Conservation (phyloP, 2,888 invertebrate species). For the Thereva unica region DNA sequence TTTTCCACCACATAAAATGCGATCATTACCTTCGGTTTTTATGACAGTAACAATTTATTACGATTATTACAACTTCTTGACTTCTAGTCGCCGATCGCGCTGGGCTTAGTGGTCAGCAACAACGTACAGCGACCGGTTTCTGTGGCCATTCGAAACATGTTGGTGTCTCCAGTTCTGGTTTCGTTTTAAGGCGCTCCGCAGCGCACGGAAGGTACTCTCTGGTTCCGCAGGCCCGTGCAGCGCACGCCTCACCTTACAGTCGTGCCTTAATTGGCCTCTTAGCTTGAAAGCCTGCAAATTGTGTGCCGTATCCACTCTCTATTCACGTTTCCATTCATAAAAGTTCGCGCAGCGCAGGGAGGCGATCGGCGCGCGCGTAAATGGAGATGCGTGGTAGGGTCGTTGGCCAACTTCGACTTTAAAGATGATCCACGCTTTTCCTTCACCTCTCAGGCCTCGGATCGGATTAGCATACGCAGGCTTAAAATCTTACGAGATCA, state of each 20-base stretch:
- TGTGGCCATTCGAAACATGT: too few species aligned
- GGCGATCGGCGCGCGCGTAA: background rate
- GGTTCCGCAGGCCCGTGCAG: background rate
- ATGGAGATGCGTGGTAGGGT: slow-evolving; percentile 15
- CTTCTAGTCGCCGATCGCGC: background rate
- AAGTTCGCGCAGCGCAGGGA: slow-evolving; percentile 1
- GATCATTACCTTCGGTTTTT: slow-evolving; percentile 15
- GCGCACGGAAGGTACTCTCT: too few species aligned
- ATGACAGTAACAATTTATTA: slow-evolving; percentile 17
- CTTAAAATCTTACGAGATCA: too few species aligned
- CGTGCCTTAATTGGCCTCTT: slow-evolving; percentile 23
- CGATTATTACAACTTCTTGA: slow-evolving; percentile 3
- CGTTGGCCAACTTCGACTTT: slow-evolving; percentile 15
- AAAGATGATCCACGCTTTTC: too few species aligned
- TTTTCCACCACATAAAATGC: slow-evolving; percentile 6
- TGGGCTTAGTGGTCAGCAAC: slow-evolving; percentile 6
- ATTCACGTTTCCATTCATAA: slow-evolving; percentile 14
- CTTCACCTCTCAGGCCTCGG: too few species aligned
- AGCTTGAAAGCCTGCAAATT: slow-evolving; percentile 14
- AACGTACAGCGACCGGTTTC: too few species aligned
- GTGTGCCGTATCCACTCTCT: background rate
- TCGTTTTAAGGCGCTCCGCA: too few species aligned
- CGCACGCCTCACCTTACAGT: slow-evolving; percentile 1
- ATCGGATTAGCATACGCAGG: too few species aligned
- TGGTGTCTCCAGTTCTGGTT: too few species aligned